Evolutionary conservation across 1,140 invertebrate genomes (phyloP).

Genomic region (Bradysia coprophila): DNA sequence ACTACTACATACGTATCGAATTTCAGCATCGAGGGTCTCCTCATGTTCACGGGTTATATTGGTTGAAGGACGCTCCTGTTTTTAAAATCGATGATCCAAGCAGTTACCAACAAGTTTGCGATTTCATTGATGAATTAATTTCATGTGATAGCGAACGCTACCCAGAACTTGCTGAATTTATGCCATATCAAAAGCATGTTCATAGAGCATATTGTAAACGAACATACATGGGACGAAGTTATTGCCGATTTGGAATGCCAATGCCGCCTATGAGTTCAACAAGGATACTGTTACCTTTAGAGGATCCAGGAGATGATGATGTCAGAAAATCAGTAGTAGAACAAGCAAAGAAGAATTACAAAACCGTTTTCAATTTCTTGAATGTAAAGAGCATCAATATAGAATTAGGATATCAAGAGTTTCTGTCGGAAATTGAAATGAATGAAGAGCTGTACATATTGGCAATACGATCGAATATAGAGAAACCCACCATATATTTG

Average conservation of each 20-base stretch:
- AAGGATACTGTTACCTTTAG: slow-evolving; percentile 2
- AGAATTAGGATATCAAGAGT: not conserved
- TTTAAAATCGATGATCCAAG: slow-evolving; percentile 11
- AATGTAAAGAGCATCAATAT: not conserved
- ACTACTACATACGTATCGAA: slow-evolving; percentile 19
- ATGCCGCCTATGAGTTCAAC: slow-evolving; percentile 3
- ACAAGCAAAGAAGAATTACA: not conserved
- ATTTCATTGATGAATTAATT: slow-evolving; percentile 6
- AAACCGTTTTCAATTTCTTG: slow-evolving; percentile 3
- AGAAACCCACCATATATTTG: slow-evolving; percentile 3
- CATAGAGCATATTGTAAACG: slow-evolving; percentile 3
- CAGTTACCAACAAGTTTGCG: slow-evolving; percentile 9
- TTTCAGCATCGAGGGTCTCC: slow-evolving; percentile 26
- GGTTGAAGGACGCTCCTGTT: slow-evolving; percentile 19
- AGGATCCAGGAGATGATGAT: not conserved
- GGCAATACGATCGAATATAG: slow-evolving; percentile 3
- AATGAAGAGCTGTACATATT: slow-evolving; percentile 1
- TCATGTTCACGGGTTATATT: slow-evolving; percentile 24
- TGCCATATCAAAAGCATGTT: slow-evolving; percentile 4
- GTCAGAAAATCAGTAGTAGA: no score
- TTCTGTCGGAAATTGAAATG: slow-evolving; percentile 2
- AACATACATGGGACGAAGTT: not conserved
- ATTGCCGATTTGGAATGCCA: slow-evolving; percentile 4
- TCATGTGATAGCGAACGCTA: slow-evolving; percentile 4
- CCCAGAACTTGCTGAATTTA: not conserved